Conservation (phyloP, 2,797 vertebrate genomes). For the Columba guinea region DNA sequence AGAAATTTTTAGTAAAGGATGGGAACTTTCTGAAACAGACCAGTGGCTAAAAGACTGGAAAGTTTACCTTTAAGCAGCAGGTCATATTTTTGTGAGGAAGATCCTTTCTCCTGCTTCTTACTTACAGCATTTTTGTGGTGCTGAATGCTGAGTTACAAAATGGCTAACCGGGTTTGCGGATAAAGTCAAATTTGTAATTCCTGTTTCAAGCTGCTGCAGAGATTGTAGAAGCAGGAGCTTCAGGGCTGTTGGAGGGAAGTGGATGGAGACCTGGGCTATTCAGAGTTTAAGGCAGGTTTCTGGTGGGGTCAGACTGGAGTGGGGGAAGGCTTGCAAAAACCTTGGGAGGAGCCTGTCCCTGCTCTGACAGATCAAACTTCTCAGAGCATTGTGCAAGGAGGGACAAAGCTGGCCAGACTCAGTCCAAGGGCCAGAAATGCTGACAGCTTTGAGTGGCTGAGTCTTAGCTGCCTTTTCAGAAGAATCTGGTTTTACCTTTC, state of each 20-base stretch:
- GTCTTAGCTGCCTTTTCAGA: background rate
- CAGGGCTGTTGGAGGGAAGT: background rate
- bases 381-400: background rate
- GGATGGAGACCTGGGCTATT: background rate
- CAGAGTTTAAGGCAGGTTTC: background rate
- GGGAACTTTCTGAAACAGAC: background rate
- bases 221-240: background rate
- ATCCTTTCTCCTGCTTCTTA: background rate
- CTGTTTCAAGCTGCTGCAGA: background rate
- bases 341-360: background rate
- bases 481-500: background rate
- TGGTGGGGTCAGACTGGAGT: background rate
- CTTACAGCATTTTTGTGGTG: background rate
- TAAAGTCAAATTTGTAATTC: background rate
- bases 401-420: background rate
- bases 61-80: background rate
- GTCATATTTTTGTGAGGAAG: background rate
- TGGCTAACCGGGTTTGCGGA: background rate
- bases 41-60: background rate
- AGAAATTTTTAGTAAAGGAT: background rate
- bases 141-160: background rate
- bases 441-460: background rate
- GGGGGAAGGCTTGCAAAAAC: background rate
- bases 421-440: background rate
- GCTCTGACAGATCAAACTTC: background rate